A percentile compares a stretch with the other conserved stretches of the same genome.
Conservation (phyloP, 2,888 invertebrate species). For the Ceriagrion tenellum region DNA sequence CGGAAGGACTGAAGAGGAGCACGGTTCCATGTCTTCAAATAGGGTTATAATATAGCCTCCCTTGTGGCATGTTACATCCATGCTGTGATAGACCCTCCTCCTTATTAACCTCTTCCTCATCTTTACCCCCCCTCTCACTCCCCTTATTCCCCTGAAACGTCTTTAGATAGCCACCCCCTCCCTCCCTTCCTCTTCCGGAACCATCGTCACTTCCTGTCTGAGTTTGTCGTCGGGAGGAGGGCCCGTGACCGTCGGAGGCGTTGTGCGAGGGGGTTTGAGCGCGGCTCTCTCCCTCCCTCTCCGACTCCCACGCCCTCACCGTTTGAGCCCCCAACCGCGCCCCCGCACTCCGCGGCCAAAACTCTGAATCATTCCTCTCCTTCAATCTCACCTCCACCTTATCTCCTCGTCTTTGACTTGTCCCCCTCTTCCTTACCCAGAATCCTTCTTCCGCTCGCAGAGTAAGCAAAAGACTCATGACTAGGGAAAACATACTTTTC, state of each 20-base stretch:
- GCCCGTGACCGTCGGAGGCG: not conserved
- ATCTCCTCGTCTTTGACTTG: not conserved
- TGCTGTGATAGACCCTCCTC: not conserved
- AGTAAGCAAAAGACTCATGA: not conserved
- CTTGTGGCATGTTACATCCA: too few relatives aligned
- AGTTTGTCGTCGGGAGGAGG: not conserved
- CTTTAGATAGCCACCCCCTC: not conserved
- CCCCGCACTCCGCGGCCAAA: not conserved
- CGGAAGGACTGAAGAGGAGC: too few relatives aligned
- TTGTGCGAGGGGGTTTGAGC: not conserved
- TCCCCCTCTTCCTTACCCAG: constrained; percentile 31
- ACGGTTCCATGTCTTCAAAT: too few relatives aligned
- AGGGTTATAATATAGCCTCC: too few relatives aligned
- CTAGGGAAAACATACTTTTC: not conserved
- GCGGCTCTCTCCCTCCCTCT: not conserved
- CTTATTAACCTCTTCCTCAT: not conserved
- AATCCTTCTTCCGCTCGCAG: not conserved
- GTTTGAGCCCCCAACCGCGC: not conserved
- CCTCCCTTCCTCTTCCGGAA: constrained; percentile 39
- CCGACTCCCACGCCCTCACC: not conserved
- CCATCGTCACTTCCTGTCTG: constrained; percentile 57
- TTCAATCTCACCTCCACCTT: too few relatives aligned
- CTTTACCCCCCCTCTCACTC: not conserved
- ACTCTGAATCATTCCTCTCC: too few relatives aligned
- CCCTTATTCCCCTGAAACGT: not conserved